Conservation (phyloP, 2,888 invertebrate genomes). For the Hydriomena furcata region DNA sequence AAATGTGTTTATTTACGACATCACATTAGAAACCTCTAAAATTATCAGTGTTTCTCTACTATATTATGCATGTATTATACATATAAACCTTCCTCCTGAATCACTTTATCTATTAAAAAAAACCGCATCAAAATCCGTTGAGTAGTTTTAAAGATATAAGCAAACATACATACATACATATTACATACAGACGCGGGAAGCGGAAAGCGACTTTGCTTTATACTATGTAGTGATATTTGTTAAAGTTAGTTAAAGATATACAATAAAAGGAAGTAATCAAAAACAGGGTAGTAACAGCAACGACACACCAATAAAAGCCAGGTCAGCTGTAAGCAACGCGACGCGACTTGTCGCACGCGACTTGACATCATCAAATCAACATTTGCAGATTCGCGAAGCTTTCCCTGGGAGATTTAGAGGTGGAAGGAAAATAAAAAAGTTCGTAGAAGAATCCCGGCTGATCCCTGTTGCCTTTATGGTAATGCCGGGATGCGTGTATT, state of each 20-base stretch:
- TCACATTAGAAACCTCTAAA: too few relatives aligned
- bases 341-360: slow-evolving; percentile 41
- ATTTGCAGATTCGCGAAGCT: slow-evolving; percentile 84
- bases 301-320: slow-evolving; percentile 42
- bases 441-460: slow-evolving; percentile 82
- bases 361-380: slow-evolving; percentile 82
- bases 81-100: too few relatives aligned
- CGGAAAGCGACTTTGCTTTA: too few relatives aligned
- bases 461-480: slow-evolving; percentile 83
- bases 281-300: slow-evolving; percentile 25
- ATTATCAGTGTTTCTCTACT: too few relatives aligned
- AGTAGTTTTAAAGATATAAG: too few relatives aligned
- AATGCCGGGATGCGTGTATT: slow-evolving; percentile 83
- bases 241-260: slow-evolving; percentile 1
- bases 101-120: too few relatives aligned
- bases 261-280: slow-evolving; percentile 44
- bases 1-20: too few relatives aligned
- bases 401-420: slow-evolving; percentile 82
- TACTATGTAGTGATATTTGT: too few relatives aligned
- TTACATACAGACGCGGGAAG: too few relatives aligned
- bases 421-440: slow-evolving; percentile 84
- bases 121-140: too few relatives aligned
- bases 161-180: too few relatives aligned
- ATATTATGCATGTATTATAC: too few relatives aligned
- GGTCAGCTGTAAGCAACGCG: slow-evolving; percentile 47